Evolutionary conservation across 37 sponge, comb jelly and placozoan genomes (phyloP).

Genomic region (Bolinopsis microptera): DNA sequence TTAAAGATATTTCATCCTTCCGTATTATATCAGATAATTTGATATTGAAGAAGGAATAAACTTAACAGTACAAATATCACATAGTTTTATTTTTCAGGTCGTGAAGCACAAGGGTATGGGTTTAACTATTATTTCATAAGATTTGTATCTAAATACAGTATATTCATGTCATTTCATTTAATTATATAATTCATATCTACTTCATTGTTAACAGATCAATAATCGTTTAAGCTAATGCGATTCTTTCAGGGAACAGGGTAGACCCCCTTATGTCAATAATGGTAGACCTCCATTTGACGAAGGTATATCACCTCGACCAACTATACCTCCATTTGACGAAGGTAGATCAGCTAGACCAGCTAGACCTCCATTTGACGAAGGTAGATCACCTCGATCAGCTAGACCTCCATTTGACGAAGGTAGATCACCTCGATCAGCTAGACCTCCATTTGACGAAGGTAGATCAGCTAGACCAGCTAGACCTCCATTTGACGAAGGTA

Average conservation of each 20-base stretch:
- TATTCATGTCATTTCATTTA: too few species aligned
- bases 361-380: neutral
- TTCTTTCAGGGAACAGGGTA: neutral
- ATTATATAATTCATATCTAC: too few species aligned
- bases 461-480: neutral
- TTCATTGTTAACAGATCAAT: too few species aligned
- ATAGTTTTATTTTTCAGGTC: neutral
- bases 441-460: neutral
- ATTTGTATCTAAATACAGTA: too few species aligned
- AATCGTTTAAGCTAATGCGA: too few species aligned
- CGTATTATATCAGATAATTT: too few species aligned
- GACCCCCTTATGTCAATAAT: neutral
- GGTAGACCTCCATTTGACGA: neutral
- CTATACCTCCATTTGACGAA: neutral
- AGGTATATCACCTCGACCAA: neutral
- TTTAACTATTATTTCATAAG: neutral
- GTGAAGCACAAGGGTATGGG: neutral
- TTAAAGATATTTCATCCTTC: too few species aligned
- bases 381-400: neutral
- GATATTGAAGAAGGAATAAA: too few species aligned
- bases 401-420: neutral
- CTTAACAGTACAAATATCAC: too few species aligned
- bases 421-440: neutral
- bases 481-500: neutral
- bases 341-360: neutral